A percentile compares a stretch with the other conserved stretches of the same genome.
These are phyloP conservation scores for Sarcophaga caerulescens DNA, from an alignment of 2,888 invertebrate genomes.

Conservation along the genomic window DNA sequence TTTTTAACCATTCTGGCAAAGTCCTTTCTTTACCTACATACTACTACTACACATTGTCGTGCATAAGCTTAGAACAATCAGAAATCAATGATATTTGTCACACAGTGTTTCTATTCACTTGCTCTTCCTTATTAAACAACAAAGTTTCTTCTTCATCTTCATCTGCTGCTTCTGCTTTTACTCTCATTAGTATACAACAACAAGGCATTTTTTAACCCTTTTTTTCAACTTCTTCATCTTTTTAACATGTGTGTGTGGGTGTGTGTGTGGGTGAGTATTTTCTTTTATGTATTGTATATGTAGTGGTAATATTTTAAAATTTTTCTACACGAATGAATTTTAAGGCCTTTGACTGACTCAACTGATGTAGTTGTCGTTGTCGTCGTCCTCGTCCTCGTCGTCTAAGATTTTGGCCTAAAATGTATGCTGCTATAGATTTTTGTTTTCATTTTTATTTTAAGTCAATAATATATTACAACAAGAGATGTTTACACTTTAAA, in stretches of 20 bases:
- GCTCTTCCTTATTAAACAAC: neutral
- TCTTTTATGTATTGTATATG: constrained; percentile 29
- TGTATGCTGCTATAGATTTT: constrained; percentile 59
- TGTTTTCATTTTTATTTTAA: constrained; percentile 46
- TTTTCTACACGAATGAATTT: constrained; percentile 81
- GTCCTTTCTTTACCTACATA: neutral
- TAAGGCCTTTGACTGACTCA: constrained; percentile 79
- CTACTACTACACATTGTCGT: constrained; percentile 8
- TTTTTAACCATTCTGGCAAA: neutral
- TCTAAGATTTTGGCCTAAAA: too few species aligned
- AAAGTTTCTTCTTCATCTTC: constrained; percentile 42
- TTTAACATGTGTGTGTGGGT: constrained; percentile 39
- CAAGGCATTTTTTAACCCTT: constrained; percentile 63
- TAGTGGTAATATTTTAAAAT: constrained; percentile 78
- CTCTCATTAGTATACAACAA: constrained; percentile 52
- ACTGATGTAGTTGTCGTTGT: constrained; percentile 56
- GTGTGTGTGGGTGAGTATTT: constrained; percentile 47
- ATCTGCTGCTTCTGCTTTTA: too few species aligned
- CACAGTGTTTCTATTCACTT: constrained; percentile 58
- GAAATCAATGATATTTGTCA: constrained; percentile 75
- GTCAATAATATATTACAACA: constrained; percentile 56
- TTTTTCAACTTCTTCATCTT: constrained; percentile 54
- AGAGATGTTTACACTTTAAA: neutral
- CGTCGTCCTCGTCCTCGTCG: neutral
- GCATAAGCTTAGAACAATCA: constrained; percentile 69